Conservation (phyloP, 1,140 invertebrate species). For the Lepidurus apus region DNA sequence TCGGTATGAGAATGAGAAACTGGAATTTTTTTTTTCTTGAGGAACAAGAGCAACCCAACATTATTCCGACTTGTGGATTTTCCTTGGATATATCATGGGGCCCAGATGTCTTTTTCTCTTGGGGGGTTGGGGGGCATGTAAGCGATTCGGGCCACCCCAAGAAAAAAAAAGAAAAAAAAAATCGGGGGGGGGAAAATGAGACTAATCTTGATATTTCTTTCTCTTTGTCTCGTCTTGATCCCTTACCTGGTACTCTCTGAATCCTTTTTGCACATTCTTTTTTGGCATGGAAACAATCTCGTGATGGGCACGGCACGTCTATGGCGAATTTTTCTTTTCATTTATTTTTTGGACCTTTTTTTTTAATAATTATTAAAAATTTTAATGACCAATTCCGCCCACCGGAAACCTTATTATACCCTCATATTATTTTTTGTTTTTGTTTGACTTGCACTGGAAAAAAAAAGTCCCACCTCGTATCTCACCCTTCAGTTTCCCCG, state of each 20-base stretch:
- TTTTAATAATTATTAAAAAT: background rate
- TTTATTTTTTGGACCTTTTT: too few species aligned
- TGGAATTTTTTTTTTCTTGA: constrained; percentile 26
- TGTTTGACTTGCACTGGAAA: constrained; percentile 20
- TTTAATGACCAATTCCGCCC: background rate
- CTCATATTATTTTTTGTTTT: background rate
- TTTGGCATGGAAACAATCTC: background rate
- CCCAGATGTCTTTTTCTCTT: too few species aligned
- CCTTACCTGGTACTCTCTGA: background rate
- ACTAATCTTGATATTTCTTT: constrained; percentile 2
- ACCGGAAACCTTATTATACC: background rate
- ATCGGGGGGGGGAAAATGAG: background rate
- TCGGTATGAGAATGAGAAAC: background rate
- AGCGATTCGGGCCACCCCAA: background rate
- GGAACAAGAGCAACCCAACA: background rate
- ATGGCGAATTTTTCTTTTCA: too few species aligned
- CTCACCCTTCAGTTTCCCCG: constrained; percentile 35
- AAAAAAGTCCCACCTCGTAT: constrained; percentile 33
- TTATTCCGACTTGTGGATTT: too few species aligned
- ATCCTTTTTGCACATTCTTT: background rate
- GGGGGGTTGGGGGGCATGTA: background rate
- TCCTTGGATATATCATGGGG: too few species aligned
- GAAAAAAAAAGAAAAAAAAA: background rate
- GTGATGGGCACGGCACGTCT: too few species aligned
- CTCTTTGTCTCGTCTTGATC: background rate